A percentile compares a stretch with the other conserved stretches of the same genome.
These are phyloP conservation scores for Astyanax mexicanus DNA, from an alignment of 2,797 vertebrate genomes.

Conservation along the genomic window DNA sequence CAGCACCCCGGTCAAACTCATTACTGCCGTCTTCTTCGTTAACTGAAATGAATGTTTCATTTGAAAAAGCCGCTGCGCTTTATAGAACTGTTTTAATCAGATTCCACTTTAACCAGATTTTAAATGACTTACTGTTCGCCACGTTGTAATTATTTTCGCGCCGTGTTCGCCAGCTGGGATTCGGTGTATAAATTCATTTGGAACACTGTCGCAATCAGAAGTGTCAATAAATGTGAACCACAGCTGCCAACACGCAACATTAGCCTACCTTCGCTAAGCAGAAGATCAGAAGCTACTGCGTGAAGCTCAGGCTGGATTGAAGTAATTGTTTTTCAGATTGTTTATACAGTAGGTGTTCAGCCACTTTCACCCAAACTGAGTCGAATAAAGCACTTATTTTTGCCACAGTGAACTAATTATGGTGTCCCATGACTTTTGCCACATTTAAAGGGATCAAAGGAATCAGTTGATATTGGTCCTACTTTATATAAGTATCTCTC, in stretches of 20 bases:
- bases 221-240: conserved; percentile 24
- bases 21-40: conserved; percentile 35
- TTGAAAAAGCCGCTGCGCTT: conserved; percentile 26
- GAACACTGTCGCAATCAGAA: conserved; percentile 2
- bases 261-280: conserved; percentile 10
- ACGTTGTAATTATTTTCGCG: conserved; percentile 36
- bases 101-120: not conserved
- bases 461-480: too few species aligned
- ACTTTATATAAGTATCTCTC: too few species aligned
- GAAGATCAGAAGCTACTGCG: not conserved
- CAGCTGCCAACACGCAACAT: conserved; percentile 2
- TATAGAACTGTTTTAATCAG: conserved; percentile 26
- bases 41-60: conserved; percentile 29
- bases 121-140: conserved; percentile 3
- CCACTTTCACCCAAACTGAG: too few species aligned
- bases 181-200: not conserved
- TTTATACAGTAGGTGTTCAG: too few species aligned
- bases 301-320: not conserved
- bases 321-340: not conserved
- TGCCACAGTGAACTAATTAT: too few species aligned
- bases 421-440: too few species aligned
- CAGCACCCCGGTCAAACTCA: conserved; percentile 23
- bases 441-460: too few species aligned
- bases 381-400: too few species aligned
- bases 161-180: conserved; percentile 12